Evolutionary conservation across 2,797 vertebrate genomes (phyloP).

Genomic region (Euphonia xanthogaster): DNA sequence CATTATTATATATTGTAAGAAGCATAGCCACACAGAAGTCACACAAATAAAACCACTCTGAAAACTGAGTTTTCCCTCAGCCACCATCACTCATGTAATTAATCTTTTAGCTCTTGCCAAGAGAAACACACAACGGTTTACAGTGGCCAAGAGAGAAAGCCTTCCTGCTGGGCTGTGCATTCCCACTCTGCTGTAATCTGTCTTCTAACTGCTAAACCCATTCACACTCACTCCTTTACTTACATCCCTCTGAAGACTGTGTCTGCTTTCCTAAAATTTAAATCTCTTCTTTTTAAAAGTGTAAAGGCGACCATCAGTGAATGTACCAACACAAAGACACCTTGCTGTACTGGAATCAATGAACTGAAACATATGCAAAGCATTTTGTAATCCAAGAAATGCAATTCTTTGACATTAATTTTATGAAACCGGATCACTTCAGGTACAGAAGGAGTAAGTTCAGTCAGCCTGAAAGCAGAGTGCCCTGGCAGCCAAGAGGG

Average conservation of each 20-base stretch:
- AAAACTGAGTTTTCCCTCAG: background rate
- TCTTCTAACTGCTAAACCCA: constrained; percentile 11
- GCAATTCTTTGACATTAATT: background rate
- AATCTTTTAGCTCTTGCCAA: constrained; percentile 12
- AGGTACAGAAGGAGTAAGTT: background rate
- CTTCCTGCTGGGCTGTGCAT: constrained; percentile 12
- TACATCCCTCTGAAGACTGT: background rate
- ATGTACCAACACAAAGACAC: background rate
- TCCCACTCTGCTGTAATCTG: background rate
- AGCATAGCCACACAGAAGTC: background rate
- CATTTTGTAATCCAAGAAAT: background rate
- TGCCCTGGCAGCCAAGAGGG: background rate
- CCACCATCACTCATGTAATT: background rate
- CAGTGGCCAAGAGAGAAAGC: background rate
- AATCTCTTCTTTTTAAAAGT: background rate
- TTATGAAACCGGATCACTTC: background rate
- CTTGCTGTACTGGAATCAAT: background rate
- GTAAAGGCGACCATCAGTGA: background rate
- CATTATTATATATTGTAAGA: background rate
- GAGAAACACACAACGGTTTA: background rate
- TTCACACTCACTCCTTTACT: background rate
- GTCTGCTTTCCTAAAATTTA: background rate
- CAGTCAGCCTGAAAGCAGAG: background rate
- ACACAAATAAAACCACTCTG: constrained; percentile 3
- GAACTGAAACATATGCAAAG: background rate